phyloP scores from a whole-genome alignment of 1,140 invertebrate genomes.

The Telenomus remus region DNA sequence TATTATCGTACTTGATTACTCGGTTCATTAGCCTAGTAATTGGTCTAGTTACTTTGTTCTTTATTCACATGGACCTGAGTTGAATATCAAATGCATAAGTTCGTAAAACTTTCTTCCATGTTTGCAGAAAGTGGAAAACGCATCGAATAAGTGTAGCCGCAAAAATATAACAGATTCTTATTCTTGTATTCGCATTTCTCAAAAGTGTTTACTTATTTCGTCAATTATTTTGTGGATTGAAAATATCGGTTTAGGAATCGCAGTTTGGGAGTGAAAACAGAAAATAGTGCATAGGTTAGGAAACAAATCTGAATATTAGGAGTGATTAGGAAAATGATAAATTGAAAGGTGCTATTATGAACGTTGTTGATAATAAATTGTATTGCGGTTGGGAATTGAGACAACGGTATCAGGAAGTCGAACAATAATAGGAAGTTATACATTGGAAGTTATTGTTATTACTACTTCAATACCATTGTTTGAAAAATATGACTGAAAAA shows the following conservation, averaged over 20 bases:
- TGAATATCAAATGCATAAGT: constrained; percentile 36
- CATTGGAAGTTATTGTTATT: neutral
- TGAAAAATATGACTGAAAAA: neutral
- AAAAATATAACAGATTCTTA: constrained; percentile 45
- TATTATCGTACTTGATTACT: constrained; percentile 61
- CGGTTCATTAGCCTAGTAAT: constrained; percentile 59
- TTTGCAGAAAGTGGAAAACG: constrained; percentile 25
- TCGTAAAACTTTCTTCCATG: constrained; percentile 32
- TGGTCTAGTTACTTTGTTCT: constrained; percentile 53
- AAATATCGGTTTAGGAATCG: too few relatives aligned
- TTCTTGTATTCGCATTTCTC: constrained; percentile 4
- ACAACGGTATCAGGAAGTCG: neutral
- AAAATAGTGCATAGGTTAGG: neutral
- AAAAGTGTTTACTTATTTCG: too few relatives aligned
- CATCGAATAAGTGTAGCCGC: constrained; percentile 17
- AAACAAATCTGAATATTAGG: neutral
- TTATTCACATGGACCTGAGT: constrained; percentile 27
- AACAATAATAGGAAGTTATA: constrained; percentile 1
- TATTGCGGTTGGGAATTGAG: neutral
- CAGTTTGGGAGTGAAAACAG: too few relatives aligned
- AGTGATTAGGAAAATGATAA: constrained; percentile 1
- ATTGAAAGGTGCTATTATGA: neutral
- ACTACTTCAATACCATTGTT: neutral
- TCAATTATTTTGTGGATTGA: too few relatives aligned
- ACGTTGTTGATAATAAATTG: neutral